These are phyloP conservation scores for Nemopilema nomurai DNA, from an alignment of 30 jellyfish, hydroid and myxozoan species.

Conservation along the genomic window DNA sequence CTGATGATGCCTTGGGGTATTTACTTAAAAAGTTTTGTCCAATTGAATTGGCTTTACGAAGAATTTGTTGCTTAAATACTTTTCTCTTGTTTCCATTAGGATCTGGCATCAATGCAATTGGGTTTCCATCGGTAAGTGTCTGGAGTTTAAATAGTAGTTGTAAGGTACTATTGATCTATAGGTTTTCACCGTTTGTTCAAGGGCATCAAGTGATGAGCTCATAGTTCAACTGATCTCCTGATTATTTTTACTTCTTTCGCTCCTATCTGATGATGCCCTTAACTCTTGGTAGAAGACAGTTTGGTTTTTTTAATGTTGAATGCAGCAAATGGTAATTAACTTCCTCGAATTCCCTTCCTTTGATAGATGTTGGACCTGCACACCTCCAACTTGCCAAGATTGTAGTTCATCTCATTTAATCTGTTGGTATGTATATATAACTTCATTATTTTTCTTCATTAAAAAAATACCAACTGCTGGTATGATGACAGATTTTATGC, in stretches of 20 bases:
- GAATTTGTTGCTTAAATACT: too few species aligned
- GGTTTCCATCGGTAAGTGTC: too few species aligned
- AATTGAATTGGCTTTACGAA: too few species aligned
- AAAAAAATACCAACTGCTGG: background rate
- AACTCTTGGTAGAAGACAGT: too few species aligned
- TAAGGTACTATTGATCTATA: background rate
- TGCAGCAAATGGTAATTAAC: too few species aligned
- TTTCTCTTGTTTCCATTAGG: too few species aligned
- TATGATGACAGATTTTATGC: slow-evolving; percentile 30
- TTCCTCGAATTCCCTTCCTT: too few species aligned
- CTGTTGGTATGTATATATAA: background rate
- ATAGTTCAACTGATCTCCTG: slow-evolving; percentile 18
- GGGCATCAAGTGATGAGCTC: slow-evolving; percentile 13
- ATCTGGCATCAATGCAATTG: too few species aligned
- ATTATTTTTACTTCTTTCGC: slow-evolving; percentile 32
- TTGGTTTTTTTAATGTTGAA: background rate
- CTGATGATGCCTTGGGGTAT: background rate
- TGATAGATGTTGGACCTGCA: too few species aligned
- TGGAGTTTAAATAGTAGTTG: too few species aligned
- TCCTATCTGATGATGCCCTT: slow-evolving; percentile 62
- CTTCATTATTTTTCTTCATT: background rate
- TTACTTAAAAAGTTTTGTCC: too few species aligned
- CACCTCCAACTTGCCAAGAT: background rate
- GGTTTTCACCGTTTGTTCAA: background rate
- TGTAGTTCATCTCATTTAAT: too few species aligned